Evolutionary conservation across 2,797 vertebrate genomes (phyloP), one percentile per base, ranked within the genome.

Genomic region (Phoebastria nigripes): DNA sequence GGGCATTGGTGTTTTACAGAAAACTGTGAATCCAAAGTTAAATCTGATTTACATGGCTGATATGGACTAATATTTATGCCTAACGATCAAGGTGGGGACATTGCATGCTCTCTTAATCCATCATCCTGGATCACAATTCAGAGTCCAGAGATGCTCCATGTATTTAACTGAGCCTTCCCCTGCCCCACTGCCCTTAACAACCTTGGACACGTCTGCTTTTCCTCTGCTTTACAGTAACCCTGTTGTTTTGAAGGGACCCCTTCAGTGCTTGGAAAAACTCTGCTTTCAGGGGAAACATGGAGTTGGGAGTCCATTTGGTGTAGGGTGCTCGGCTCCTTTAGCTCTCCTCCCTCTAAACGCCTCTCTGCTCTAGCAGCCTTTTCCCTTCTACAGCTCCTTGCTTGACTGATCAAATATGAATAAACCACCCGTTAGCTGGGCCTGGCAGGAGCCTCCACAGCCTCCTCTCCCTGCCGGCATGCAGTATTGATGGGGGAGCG

Each of bases 391-490:
- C 63, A 85, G 85, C 85, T 85, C 59, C 63, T 39, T 42, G 37
- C 55, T 52, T 37, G 84, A 17, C 65, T 13, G 78, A 20, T 31
- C 67, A 12, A 11, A 13, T 6, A 16, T 11, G 28, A 39, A 12
- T 16, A 25, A n/a, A 24, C 11, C 2, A 0, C 15, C 37, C 17
- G 0, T 19, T 17, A 29, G 37, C 21, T 24, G 81, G 74, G 29
- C 37, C 55, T 11, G n/a, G 21, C 22, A 4, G 82, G 52, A 49
- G 19, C 31, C 37, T 18, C 24, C 3, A 0, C 56, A 47, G 55
- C 47, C 56, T 6, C 0, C 0, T 56, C 46, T 26, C n/a, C 19
- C 26, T 51, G 22, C 39, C 2, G 3, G 12, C 28, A 8, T 2
- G 12, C 11, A 1, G n/a, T 9, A 7, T 1, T 1, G 58, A 1